Percentiles rank a stretch among this genome's conserved stretches.
These are phyloP conservation scores for Beroe forskalii DNA, from an alignment of 37 sponge, comb jelly and placozoan species.

Conservation along the genomic window DNA sequence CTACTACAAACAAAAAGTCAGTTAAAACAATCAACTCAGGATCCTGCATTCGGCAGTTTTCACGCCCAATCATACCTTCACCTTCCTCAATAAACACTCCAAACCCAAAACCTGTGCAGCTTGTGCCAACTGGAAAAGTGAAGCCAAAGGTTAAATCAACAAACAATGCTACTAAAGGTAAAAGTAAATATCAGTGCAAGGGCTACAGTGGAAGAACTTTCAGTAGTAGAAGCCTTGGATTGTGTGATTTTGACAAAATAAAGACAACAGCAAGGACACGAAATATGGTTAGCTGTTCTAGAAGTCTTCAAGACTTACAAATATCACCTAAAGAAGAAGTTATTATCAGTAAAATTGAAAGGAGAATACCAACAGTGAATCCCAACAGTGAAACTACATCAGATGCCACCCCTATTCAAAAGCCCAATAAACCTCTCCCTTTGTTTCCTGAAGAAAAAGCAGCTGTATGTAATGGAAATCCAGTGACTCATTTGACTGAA, in stretches of 20 bases:
- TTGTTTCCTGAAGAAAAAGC: background rate
- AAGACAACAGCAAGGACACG: constrained; percentile 39
- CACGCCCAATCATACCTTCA: background rate
- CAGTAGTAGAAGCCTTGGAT: constrained; percentile 23
- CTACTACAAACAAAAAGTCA: constrained; percentile 22
- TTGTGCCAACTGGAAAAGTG: background rate
- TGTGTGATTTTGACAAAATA: constrained; percentile 58
- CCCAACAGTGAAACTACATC: too few relatives aligned
- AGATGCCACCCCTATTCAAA: too few relatives aligned
- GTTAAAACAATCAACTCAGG: constrained; percentile 56
- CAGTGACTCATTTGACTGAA: background rate
- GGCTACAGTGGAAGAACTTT: background rate
- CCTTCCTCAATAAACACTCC: background rate
- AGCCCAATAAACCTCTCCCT: too few relatives aligned
- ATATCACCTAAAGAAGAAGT: background rate
- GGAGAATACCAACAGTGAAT: too few relatives aligned
- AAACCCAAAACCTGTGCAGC: background rate
- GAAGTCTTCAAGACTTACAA: background rate
- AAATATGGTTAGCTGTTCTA: background rate
- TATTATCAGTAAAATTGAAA: background rate
- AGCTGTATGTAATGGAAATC: background rate
- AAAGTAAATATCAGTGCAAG: background rate
- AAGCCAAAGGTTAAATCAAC: background rate
- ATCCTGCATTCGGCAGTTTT: constrained; percentile 63
- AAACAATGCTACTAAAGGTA: background rate